Evolutionary conservation across 2,888 invertebrate species (phyloP).

Genomic region (Heliconius hortense): DNA sequence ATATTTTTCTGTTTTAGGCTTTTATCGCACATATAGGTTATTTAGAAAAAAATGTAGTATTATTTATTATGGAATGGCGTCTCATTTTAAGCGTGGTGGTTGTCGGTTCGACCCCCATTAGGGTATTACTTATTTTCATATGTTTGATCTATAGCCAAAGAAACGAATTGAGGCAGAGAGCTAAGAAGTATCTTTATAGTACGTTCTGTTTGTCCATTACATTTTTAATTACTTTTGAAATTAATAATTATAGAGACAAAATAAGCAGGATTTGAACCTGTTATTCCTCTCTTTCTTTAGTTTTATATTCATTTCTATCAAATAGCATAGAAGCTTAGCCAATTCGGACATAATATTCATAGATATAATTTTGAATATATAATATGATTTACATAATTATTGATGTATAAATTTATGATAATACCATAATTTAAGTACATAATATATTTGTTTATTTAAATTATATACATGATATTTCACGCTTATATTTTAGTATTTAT

Average conservation of each 20-base stretch:
- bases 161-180: not conserved
- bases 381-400: not conserved
- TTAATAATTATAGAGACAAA: too few relatives aligned
- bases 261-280: not conserved
- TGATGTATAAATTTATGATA: conserved; percentile 1
- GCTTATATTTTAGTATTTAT: not conserved
- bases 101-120: too few relatives aligned
- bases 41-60: too few relatives aligned
- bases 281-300: not conserved
- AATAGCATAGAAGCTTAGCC: not conserved
- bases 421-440: not conserved
- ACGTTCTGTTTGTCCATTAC: not conserved
- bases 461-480: not conserved
- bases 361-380: not conserved
- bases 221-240: not conserved
- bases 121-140: too few relatives aligned
- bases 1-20: not conserved
- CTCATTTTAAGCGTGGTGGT: too few relatives aligned
- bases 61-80: too few relatives aligned
- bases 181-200: not conserved
- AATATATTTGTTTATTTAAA: not conserved
- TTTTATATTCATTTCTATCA: not conserved
- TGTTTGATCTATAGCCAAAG: too few relatives aligned
- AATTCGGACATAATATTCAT: not conserved
- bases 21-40: too few relatives aligned